A percentile compares a stretch with the other conserved stretches of the same genome.
These are phyloP conservation scores for Charaxes varanes DNA, from an alignment of 1,140 invertebrate species.

Conservation along the genomic window DNA sequence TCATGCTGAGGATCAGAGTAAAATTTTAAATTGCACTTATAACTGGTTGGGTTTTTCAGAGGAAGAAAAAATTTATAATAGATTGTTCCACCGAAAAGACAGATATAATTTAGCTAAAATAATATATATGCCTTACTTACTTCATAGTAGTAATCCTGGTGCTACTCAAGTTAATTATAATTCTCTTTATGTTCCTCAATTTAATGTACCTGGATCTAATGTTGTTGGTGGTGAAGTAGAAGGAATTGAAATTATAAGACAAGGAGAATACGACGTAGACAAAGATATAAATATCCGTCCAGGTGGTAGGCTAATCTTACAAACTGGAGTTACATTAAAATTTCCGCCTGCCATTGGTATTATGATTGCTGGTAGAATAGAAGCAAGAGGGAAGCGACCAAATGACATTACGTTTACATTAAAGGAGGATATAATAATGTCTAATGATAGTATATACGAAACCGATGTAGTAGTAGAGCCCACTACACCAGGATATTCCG, in stretches of 20 bases:
- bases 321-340: slow-evolving; percentile 89
- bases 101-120: slow-evolving; percentile 94
- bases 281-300: slow-evolving; percentile 94
- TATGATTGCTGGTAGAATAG: slow-evolving; percentile 94
- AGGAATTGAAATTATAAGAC: slow-evolving; percentile 84
- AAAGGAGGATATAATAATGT: slow-evolving; percentile 81
- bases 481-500: slow-evolving; percentile 72
- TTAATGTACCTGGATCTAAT: slow-evolving; percentile 79
- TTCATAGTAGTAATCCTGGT: slow-evolving; percentile 88
- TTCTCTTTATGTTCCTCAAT: slow-evolving; percentile 84
- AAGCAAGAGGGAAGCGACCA: slow-evolving; percentile 84
- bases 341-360: slow-evolving; percentile 95
- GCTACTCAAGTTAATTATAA: slow-evolving; percentile 84
- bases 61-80: slow-evolving; percentile 85
- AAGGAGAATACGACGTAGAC: slow-evolving; percentile 89
- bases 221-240: slow-evolving; percentile 92
- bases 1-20: slow-evolving; percentile 94
- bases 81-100: slow-evolving; percentile 92
- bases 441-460: slow-evolving; percentile 77
- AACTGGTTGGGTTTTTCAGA: slow-evolving; percentile 93
- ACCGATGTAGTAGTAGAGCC: slow-evolving; percentile 74
- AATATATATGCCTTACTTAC: slow-evolving; percentile 87
- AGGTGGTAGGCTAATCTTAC: slow-evolving; percentile 88
- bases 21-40: slow-evolving; percentile 92
- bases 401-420: slow-evolving; percentile 86